Base-by-base conservation (phyloP, 2,797 vertebrate species). In the Acipenser transmontanus region DNA sequence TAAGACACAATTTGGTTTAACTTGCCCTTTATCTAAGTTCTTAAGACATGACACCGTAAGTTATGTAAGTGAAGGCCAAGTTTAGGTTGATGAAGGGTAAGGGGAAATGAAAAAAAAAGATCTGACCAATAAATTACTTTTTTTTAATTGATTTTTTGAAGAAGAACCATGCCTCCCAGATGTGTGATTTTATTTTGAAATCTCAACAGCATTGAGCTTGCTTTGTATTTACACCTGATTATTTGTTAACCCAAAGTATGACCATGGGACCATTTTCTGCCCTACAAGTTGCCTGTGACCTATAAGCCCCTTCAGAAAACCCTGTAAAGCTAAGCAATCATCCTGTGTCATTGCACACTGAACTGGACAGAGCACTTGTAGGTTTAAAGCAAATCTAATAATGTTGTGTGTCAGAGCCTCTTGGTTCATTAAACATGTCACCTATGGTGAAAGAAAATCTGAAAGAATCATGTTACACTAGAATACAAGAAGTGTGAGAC, bases 341-440 rank as follows among this genome's bases (percentile, higher is more conserved):
- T 61, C 47, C 60, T 61, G 14, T 17, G 60, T 47, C 60, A 61
- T 61, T 61, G 20, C 60, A 61, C 17, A 34, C 60, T 61, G 60
- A 61, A 61, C 34, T 9, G 34, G 60, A 61, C 60, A 61, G 60
- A 61, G 60, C 60, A 20, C 60, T 61, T 47, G 34, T 17, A 61
- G 60, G 60, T 61, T 61, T 20, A 61, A 61, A 61, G 60, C 17
- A 61, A 61, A 61, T 61, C 60, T 17, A 61, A 61, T 61, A 61
- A 61, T 61, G 47, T 8, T 17, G 17, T 61, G 47, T 61, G 60
- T 34, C 47, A 61, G 60, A 61, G 60, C 59, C 12, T 60, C 13
- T 8, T 17, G 60, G 14, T 61, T 61, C 60, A 61, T 61, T 61
- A 61, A 61, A 47, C 60, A 61, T 61, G 60, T 61, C 60, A 61